Evolutionary conservation across 2,888 invertebrate genomes (phyloP), one percentile per base, ranked within the genome.

Genomic region (Dasysyrphus tricinctus): DNA sequence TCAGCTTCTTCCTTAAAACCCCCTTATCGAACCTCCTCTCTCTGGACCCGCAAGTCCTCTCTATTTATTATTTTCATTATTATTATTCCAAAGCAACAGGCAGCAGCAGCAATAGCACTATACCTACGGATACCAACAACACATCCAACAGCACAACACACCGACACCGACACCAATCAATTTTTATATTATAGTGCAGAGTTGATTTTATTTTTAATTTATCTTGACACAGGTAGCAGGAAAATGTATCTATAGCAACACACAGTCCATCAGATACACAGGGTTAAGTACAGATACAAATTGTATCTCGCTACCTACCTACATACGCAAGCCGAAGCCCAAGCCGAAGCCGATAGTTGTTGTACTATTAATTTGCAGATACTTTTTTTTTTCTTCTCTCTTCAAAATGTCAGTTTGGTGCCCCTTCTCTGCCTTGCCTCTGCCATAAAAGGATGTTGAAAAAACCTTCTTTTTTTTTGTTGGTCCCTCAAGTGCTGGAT

Each of bases 161-260:
- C 19, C 16, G 24, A 32, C 16, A 47, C 47, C 49, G 54, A 54
- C 70, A 75, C 75, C 82, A 82, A 82, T 82, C 81, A 82, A 69
- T 83, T 56, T 59, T 59, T 80, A 65, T 80, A 84, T 80, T 76
- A 85, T 77, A 78, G 77, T 70, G 63, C 65, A 61, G 82, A 81
- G 86, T 72, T 86, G 70, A 78, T 82, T 86, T 81, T 75, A 78
- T 75, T 82, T 78, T 86, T 86, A 78, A 86, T 81, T 78, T 75
- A 82, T 86, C 86, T 75, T 75, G 82, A 86, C 82, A 82, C 82
- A 78, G 82, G 82, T 82, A 86, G 86, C 78, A 81, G 72, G 49
- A 73, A 76, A 69, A 69, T 72, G 78, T 74, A 74, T 65, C 63
- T 49, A 51, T 73, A 82, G 19, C 54, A 77, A 44, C 16, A 51